These are phyloP conservation scores for Phaethon lepturus DNA, from an alignment of 2,113 vertebrate species.

Conservation along the genomic window DNA sequence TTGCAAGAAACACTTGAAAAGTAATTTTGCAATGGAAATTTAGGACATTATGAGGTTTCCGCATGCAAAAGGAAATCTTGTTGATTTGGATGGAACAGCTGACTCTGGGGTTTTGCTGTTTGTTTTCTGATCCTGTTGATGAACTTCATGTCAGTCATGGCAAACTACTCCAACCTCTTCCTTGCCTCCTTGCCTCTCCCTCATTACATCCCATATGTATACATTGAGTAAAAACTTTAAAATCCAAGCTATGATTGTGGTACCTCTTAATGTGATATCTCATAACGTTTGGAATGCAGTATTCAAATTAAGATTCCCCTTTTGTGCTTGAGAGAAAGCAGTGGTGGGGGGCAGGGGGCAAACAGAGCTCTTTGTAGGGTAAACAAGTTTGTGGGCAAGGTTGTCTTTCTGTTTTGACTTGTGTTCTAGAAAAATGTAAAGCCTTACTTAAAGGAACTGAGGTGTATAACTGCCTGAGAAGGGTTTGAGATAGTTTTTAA, in stretches of 20 bases:
- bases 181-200: neutral
- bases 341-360: no score
- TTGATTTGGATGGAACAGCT: neutral
- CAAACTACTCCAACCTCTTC: neutral
- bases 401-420: neutral
- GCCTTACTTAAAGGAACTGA: neutral
- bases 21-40: neutral
- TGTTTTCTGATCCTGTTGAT: neutral
- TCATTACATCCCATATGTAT: neutral
- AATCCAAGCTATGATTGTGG: neutral
- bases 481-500: neutral
- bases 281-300: neutral
- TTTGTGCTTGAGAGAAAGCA: neutral
- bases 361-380: neutral
- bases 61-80: neutral
- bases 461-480: neutral
- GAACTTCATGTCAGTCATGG: neutral
- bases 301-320: neutral
- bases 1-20: neutral
- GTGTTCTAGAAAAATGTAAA: neutral
- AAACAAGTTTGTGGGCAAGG: neutral
- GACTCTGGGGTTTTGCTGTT: neutral
- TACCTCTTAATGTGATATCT: neutral
- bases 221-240: neutral
- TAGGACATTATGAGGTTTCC: neutral